Percentiles rank a stretch among this genome's conserved stretches.
Conservation (phyloP, 2,888 invertebrate genomes). For the Criorhina ranunculi region DNA sequence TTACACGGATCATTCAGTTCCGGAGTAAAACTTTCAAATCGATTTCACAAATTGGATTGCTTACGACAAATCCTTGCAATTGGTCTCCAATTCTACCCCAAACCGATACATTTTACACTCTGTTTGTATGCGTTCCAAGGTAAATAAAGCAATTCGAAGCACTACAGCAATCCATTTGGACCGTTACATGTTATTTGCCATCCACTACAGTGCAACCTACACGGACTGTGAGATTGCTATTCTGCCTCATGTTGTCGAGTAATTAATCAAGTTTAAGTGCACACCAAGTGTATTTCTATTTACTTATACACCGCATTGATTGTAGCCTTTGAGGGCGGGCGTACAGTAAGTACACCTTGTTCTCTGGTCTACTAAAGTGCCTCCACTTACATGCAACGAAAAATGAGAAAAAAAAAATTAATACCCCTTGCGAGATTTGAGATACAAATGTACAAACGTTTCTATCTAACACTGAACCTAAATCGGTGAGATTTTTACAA, state of each 20-base stretch:
- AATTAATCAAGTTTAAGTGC: constrained; percentile 71
- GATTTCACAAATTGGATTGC: not conserved
- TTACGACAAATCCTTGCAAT: constrained; percentile 21
- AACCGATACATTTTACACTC: constrained; percentile 8
- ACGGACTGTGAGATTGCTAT: constrained; percentile 54
- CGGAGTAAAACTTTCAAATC: constrained; percentile 11
- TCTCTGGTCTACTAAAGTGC: not conserved
- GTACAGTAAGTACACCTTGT: constrained; percentile 8
- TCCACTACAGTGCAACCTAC: constrained; percentile 50
- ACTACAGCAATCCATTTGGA: constrained; percentile 25
- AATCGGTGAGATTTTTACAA: constrained; percentile 21
- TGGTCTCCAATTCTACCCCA: constrained; percentile 10
- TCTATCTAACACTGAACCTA: constrained; percentile 26
- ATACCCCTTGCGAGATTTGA: constrained; percentile 11
- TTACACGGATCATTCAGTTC: constrained; percentile 33
- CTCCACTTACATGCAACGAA: constrained; percentile 65
- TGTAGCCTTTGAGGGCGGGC: constrained; percentile 28
- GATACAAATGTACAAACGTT: constrained; percentile 9
- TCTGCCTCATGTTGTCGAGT: constrained; percentile 38
- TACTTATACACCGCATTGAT: constrained; percentile 59
- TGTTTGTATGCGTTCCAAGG: constrained; percentile 5
- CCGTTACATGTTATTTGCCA: constrained; percentile 58
- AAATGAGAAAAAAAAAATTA: constrained; percentile 34
- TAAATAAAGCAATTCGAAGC: constrained; percentile 42
- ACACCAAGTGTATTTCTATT: constrained; percentile 56